phyloP scores from a whole-genome alignment of 2,797 vertebrate species.

The Mormyrus hasselquistii region DNA sequence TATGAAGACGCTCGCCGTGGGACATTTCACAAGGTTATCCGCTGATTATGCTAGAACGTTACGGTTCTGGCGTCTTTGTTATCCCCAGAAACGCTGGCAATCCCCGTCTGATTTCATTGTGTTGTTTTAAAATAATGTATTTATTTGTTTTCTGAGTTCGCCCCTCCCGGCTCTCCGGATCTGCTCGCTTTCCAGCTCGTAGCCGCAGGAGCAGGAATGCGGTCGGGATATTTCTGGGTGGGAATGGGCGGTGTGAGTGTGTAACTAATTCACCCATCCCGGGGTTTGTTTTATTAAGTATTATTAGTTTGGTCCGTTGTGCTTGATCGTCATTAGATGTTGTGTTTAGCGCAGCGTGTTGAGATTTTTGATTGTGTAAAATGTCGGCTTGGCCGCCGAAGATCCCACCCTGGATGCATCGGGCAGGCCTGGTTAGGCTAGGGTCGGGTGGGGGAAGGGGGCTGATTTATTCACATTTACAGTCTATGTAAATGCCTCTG shows the following conservation, averaged over 20 bases:
- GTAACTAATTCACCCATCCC: not conserved
- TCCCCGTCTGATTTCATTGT: not conserved
- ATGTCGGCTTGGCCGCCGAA: not conserved
- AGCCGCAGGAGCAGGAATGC: not conserved
- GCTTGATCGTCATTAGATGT: not conserved
- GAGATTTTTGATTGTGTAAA: not conserved
- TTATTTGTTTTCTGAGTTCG: not conserved
- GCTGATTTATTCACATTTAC: not conserved
- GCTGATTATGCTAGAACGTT: not conserved
- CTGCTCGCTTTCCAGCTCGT: not conserved
- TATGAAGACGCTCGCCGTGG: conserved; percentile 1
- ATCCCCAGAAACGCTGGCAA: not conserved
- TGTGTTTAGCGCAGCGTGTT: not conserved
- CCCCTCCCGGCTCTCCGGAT: not conserved
- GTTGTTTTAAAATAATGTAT: not conserved
- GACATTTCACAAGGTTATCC: conserved; percentile 8
- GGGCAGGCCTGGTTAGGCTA: not conserved
- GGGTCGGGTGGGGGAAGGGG: not conserved
- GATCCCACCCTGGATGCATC: not conserved
- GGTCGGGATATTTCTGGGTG: conserved; percentile 16
- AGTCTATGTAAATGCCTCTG: not conserved
- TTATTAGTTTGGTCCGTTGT: not conserved
- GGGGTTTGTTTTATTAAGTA: not conserved
- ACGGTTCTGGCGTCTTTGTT: not conserved
- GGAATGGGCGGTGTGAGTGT: not conserved